phyloP scores from a whole-genome alignment of 1,140 invertebrate genomes.

The Orchesella cincta region DNA sequence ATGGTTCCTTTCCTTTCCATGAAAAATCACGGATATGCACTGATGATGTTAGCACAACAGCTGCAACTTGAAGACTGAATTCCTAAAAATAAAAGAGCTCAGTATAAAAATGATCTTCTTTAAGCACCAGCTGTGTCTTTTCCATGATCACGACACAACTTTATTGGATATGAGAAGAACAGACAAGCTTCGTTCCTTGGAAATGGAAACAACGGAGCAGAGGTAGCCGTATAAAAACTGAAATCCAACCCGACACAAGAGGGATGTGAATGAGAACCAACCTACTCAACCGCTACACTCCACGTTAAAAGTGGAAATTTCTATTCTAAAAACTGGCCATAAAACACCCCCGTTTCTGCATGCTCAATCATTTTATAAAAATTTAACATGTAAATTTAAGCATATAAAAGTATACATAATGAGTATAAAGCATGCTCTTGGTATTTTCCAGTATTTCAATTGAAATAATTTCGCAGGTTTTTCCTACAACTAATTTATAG shows the following conservation, averaged over 20 bases:
- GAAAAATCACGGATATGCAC: too few species aligned
- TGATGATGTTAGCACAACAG: conserved; percentile 20
- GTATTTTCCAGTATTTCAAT: too few species aligned
- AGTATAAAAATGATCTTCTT: background rate
- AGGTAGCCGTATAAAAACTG: background rate
- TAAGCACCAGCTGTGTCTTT: conserved; percentile 18
- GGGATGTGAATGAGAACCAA: background rate
- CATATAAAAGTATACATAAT: too few species aligned
- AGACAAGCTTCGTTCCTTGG: background rate
- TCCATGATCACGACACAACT: background rate
- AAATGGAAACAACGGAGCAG: background rate
- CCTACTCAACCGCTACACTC: background rate
- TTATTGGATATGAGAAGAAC: background rate
- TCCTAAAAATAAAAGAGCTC: conserved; percentile 13
- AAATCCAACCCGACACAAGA: background rate
- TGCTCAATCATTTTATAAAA: too few species aligned
- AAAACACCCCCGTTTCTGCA: too few species aligned
- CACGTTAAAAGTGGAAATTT: too few species aligned
- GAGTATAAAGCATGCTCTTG: too few species aligned
- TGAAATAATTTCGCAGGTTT: too few species aligned
- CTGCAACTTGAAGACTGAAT: conserved; percentile 2
- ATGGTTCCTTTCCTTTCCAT: too few species aligned
- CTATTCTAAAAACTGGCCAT: too few species aligned
- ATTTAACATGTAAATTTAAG: too few species aligned
- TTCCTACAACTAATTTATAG: too few species aligned